Percentiles rank a stretch among this genome's conserved stretches.
phyloP scores from a whole-genome alignment of 64 coral and sea anemone species.

The Porites lutea region DNA sequence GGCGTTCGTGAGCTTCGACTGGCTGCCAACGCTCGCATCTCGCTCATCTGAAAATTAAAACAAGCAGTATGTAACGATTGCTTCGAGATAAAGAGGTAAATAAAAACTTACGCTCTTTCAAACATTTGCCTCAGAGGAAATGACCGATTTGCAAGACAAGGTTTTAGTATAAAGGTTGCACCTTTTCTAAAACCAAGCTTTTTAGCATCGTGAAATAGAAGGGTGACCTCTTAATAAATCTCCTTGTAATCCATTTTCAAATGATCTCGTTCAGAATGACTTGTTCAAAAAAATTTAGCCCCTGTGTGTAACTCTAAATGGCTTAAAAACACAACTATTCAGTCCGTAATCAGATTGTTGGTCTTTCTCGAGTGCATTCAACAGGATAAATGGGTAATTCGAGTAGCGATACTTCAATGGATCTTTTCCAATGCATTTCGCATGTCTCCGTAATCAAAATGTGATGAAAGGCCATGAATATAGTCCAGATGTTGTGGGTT shows the following conservation, averaged over 20 bases:
- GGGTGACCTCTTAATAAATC: not conserved
- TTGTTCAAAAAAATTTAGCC: not conserved
- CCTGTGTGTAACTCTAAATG: not conserved
- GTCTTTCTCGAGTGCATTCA: not conserved
- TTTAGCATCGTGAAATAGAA: not conserved
- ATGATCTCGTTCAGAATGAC: not conserved
- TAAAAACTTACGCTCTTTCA: not conserved
- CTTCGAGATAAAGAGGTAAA: not conserved
- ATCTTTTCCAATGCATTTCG: not conserved
- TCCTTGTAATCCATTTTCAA: not conserved
- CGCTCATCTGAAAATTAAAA: slow-evolving; percentile 80
- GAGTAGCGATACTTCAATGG: slow-evolving; percentile 12
- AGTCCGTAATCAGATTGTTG: slow-evolving; percentile 41
- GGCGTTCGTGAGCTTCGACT: slow-evolving; percentile 49
- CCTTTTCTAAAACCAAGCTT: not conserved
- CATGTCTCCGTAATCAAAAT: slow-evolving; percentile 4
- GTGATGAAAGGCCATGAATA: not conserved
- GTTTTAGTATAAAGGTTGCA: not conserved
- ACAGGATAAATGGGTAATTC: not conserved
- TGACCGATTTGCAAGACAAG: not conserved
- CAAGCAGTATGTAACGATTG: not conserved
- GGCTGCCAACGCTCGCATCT: slow-evolving; percentile 65
- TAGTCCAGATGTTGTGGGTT: slow-evolving; percentile 6
- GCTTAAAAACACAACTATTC: not conserved
- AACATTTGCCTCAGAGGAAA: not conserved